These are phyloP conservation scores for Ormia ochracea DNA, from an alignment of 2,888 invertebrate species.

Conservation along the genomic window DNA sequence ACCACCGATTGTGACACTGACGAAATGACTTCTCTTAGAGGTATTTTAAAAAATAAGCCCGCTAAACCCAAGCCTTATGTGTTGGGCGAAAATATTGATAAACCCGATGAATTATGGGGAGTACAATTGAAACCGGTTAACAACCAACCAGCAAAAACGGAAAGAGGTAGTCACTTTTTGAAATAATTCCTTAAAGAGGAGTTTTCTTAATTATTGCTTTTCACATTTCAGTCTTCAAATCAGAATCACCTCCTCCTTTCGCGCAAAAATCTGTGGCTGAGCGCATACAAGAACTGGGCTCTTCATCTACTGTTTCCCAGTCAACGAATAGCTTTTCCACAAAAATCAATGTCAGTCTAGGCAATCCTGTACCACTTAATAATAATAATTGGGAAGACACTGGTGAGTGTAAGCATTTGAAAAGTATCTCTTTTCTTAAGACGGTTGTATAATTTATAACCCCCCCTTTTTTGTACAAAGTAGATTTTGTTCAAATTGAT, in stretches of 20 bases:
- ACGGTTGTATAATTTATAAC: slow-evolving; percentile 23
- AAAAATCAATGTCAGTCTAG: slow-evolving; percentile 79
- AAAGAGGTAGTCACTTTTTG: slow-evolving; percentile 63
- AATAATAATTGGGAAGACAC: slow-evolving; percentile 57
- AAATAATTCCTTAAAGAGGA: not conserved
- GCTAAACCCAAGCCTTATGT: slow-evolving; percentile 86
- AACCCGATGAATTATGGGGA: slow-evolving; percentile 78
- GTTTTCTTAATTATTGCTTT: slow-evolving; percentile 30
- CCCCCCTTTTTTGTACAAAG: slow-evolving; percentile 46
- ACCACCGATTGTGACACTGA: slow-evolving; percentile 73
- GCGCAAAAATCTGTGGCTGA: slow-evolving; percentile 77
- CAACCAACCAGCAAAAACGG: slow-evolving; percentile 31
- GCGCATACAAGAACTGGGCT: slow-evolving; percentile 73
- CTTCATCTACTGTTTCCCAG: slow-evolving; percentile 62
- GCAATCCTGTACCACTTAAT: slow-evolving; percentile 61
- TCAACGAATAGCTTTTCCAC: slow-evolving; percentile 79
- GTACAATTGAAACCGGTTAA: slow-evolving; percentile 77
- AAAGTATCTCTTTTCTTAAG: not conserved
- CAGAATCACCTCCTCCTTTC: slow-evolving; percentile 50
- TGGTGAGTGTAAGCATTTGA: slow-evolving; percentile 67
- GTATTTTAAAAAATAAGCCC: slow-evolving; percentile 86
- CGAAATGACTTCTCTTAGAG: slow-evolving; percentile 79
- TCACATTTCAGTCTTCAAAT: slow-evolving; percentile 56
- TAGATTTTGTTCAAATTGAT: slow-evolving; percentile 20
- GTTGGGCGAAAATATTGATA: slow-evolving; percentile 82